A percentile compares a stretch with the other conserved stretches of the same genome.
Evolutionary conservation across 2,113 vertebrate genomes (phyloP).

Genomic region (Cyanoramphus novaezelandiae): DNA sequence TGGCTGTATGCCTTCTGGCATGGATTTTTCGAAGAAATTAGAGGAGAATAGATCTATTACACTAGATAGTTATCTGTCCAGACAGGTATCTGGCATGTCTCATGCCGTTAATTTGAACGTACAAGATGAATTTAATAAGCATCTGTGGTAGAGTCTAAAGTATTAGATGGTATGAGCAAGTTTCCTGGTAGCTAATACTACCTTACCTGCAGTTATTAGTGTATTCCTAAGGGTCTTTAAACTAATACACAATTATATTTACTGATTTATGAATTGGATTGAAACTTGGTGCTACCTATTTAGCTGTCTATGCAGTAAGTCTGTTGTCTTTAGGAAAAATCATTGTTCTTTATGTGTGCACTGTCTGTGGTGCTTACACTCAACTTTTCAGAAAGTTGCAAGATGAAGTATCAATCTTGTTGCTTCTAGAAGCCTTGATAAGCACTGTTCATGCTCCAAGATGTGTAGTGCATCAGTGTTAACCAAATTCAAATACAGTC

Average conservation of each 20-base stretch:
- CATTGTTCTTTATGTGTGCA: accelerated
- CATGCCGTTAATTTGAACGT: background rate
- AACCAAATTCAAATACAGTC: background rate
- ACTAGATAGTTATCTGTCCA: background rate
- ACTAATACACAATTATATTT: background rate
- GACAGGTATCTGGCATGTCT: background rate
- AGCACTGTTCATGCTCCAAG: background rate
- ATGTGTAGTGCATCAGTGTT: background rate
- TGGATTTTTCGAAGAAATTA: background rate
- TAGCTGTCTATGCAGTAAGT: background rate
- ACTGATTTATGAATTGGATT: background rate
- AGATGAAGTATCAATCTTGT: background rate
- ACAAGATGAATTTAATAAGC: background rate
- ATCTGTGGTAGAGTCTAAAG: background rate
- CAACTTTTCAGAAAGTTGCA: background rate
- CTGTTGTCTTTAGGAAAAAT: background rate
- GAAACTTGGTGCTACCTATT: background rate
- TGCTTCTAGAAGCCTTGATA: background rate
- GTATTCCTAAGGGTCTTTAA: background rate
- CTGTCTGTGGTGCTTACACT: background rate
- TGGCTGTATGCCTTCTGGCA: background rate
- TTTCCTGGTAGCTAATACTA: background rate
- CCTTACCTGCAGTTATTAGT: background rate
- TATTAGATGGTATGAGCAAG: background rate
- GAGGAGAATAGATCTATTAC: background rate